Evolutionary conservation across 30 jellyfish, hydroid and myxozoan species (phyloP).

Genomic region (Aurelia aurita): DNA sequence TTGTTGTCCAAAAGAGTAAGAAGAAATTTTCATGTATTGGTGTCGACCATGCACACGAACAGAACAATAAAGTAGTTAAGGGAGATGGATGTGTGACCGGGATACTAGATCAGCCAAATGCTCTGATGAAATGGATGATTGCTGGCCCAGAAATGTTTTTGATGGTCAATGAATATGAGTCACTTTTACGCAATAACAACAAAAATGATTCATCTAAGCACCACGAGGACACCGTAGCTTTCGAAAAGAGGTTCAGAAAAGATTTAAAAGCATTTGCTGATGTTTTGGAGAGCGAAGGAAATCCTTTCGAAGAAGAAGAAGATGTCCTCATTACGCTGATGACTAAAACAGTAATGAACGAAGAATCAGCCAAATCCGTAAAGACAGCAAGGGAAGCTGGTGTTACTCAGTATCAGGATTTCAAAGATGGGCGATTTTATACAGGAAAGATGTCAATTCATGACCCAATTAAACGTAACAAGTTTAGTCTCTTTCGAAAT

Average conservation of each 20-base stretch:
- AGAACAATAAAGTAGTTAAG: conserved; percentile 51
- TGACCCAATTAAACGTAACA: conserved; percentile 19
- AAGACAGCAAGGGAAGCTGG: conserved; percentile 14
- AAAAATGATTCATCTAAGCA: conserved; percentile 21
- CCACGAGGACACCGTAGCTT: conserved; percentile 46
- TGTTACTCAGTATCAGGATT: conserved; percentile 2
- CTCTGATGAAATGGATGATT: conserved; percentile 53
- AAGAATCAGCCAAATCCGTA: conserved; percentile 13
- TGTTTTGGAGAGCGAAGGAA: conserved; percentile 39
- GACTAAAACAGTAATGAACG: conserved; percentile 17
- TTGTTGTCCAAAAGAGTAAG: conserved; percentile 28
- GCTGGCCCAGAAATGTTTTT: conserved; percentile 63
- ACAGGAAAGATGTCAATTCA: conserved; percentile 10
- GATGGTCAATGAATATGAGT: conserved; percentile 25
- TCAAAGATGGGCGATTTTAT: conserved; percentile 8
- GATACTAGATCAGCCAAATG: conserved; percentile 48
- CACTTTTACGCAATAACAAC: conserved; percentile 10
- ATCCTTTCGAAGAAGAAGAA: conserved; percentile 53
- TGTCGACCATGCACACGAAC: conserved; percentile 60
- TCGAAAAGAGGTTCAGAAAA: conserved; percentile 17
- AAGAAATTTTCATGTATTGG: conserved; percentile 18
- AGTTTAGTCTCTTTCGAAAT: conserved; percentile 28
- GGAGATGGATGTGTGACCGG: conserved; percentile 56
- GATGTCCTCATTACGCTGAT: conserved; percentile 14
- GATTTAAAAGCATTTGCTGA: conserved; percentile 47